These are phyloP conservation scores for Sebastes fasciatus DNA, from an alignment of 2,113 vertebrate species.

Conservation along the genomic window DNA sequence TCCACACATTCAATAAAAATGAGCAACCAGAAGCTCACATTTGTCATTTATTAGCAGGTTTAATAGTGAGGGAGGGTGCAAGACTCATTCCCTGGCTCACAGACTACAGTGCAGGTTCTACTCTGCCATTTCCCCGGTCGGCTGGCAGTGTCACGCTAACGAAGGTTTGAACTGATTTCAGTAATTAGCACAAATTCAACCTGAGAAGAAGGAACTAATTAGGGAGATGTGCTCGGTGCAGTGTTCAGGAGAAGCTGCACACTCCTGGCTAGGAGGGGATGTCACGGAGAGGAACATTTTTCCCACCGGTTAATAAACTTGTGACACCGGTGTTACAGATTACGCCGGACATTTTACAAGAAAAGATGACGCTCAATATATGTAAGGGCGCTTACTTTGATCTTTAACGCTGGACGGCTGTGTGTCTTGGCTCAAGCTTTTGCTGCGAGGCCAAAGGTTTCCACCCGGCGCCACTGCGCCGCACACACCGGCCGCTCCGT, in stretches of 20 bases:
- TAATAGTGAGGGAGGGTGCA: constrained; percentile 2
- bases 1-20: constrained; percentile 21
- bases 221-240: constrained; percentile 1
- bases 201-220: constrained; percentile 18
- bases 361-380: no score
- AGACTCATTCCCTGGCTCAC: background rate
- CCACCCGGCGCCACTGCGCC: no score
- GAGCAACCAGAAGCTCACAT: background rate
- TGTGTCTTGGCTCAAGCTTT: no score
- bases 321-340: no score
- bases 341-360: no score
- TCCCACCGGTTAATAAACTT: no score
- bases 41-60: constrained; percentile 30
- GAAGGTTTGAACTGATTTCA: background rate
- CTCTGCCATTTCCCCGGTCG: background rate
- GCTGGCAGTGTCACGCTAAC: background rate
- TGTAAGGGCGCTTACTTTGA: no score
- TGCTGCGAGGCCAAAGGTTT: no score
- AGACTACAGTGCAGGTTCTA: background rate
- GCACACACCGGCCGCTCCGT: no score
- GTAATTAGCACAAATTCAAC: constrained; percentile 8
- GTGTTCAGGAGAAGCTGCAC: background rate
- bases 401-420: no score
- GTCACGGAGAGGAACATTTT: no score
- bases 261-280: background rate